Evolutionary conservation across 35 echinoderm and acorn worm species (phyloP).

Genomic region (Lytechinus variegatus): DNA sequence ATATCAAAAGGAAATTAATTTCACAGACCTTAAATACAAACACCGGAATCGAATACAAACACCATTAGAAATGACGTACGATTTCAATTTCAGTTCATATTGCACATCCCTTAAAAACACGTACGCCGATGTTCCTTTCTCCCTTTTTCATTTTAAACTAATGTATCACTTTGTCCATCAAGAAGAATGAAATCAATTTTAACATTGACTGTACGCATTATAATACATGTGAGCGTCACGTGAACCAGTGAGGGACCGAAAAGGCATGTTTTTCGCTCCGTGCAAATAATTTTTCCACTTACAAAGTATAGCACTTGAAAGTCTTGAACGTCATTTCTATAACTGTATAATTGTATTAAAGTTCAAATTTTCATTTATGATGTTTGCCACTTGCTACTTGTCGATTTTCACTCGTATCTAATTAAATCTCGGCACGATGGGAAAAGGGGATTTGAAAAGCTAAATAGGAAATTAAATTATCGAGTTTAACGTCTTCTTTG

Average conservation of each 20-base stretch:
- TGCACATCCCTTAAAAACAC: not conserved
- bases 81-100: not conserved
- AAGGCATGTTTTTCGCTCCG: not conserved
- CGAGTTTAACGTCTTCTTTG: not conserved
- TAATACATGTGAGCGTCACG: not conserved
- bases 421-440: not conserved
- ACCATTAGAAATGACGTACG: not conserved
- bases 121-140: not conserved
- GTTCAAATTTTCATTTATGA: not conserved
- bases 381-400: not conserved
- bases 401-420: constrained; percentile 2
- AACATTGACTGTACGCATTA: not conserved
- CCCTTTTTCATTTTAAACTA: not conserved
- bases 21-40: not conserved
- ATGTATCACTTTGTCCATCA: too few species aligned
- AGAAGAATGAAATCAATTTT: not conserved
- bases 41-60: not conserved
- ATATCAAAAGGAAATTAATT: not conserved
- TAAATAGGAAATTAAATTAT: constrained; percentile 21
- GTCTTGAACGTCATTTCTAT: not conserved
- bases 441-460: not conserved
- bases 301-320: not conserved
- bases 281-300: not conserved
- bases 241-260: not conserved
- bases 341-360: constrained; percentile 1